A percentile compares a stretch with the other conserved stretches of the same genome.
Evolutionary conservation across 2,888 invertebrate genomes (phyloP).

Genomic region (Andrena dorsata): DNA sequence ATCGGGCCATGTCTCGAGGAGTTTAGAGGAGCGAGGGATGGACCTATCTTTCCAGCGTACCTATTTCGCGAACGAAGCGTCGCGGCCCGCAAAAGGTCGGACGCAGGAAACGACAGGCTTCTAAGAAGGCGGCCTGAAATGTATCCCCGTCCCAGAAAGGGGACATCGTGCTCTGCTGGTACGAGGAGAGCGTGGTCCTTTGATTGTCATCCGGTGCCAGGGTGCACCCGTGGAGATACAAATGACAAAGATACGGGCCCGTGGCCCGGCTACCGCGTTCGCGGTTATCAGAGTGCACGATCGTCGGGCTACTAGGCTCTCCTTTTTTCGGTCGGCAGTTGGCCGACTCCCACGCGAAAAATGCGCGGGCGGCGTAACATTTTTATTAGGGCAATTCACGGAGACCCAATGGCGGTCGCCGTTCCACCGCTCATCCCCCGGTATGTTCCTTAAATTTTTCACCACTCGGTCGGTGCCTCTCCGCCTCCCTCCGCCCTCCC

Average conservation of each 20-base stretch:
- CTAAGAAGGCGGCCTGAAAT: slow-evolving; percentile 50
- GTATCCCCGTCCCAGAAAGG: slow-evolving; percentile 48
- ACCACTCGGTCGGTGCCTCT: background rate
- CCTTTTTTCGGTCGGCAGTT: slow-evolving; percentile 58
- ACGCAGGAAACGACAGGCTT: slow-evolving; percentile 17
- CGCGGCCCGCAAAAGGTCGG: background rate
- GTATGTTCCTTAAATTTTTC: slow-evolving; percentile 23
- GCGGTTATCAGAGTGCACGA: slow-evolving; percentile 74
- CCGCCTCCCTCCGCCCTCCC: background rate
- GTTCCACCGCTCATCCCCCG: slow-evolving; percentile 26
- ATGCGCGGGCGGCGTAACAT: slow-evolving; percentile 77
- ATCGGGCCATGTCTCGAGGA: too few species aligned
- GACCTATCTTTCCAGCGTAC: background rate
- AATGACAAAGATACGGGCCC: slow-evolving; percentile 79
- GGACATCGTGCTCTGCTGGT: slow-evolving; percentile 23
- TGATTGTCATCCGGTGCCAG: slow-evolving; percentile 75
- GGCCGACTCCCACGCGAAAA: slow-evolving; percentile 69
- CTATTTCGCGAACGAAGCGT: background rate
- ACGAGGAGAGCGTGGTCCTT: slow-evolving; percentile 41
- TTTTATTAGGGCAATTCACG: slow-evolving; percentile 83
- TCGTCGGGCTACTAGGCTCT: slow-evolving; percentile 64
- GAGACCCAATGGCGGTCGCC: slow-evolving; percentile 77
- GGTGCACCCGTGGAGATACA: slow-evolving; percentile 77
- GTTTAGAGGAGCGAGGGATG: too few species aligned
- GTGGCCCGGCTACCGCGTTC: slow-evolving; percentile 78